Conservation (phyloP, 2,113 vertebrate species). For the Merops nubicus region DNA sequence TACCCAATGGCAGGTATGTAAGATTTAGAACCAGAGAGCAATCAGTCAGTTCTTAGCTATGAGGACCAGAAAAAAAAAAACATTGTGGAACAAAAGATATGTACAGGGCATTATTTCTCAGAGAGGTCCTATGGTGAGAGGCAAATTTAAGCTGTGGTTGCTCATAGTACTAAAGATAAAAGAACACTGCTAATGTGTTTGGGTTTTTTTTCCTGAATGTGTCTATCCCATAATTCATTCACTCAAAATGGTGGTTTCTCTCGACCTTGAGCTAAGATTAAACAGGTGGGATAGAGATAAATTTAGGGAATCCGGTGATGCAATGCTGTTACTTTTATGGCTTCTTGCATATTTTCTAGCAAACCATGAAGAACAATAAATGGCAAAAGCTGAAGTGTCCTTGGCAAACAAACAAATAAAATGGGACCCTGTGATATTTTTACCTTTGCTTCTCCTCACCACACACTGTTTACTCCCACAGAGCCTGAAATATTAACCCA, state of each 20-base stretch:
- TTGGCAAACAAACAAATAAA: constrained; percentile 42
- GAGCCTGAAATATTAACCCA: constrained; percentile 46
- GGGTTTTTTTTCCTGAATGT: not conserved
- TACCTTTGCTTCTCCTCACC: constrained; percentile 4
- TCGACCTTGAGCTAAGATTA: not conserved
- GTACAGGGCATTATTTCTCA: not conserved
- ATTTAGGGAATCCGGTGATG: not conserved
- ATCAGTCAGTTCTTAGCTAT: not conserved
- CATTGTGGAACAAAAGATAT: not conserved
- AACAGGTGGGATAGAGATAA: not conserved
- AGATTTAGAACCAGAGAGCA: not conserved
- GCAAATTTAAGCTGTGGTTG: not conserved
- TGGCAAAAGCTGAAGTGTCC: not conserved
- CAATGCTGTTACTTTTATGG: not conserved
- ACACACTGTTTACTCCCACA: not conserved
- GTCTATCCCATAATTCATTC: not conserved
- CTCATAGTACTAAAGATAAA: not conserved
- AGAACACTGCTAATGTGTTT: not conserved
- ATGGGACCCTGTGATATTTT: constrained; percentile 14
- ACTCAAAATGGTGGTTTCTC: not conserved
- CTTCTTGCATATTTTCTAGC: not conserved
- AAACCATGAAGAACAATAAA: not conserved
- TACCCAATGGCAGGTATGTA: not conserved
- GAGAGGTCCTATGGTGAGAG: not conserved
- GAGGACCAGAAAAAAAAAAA: not conserved